Evolutionary conservation across 1,140 invertebrate genomes (phyloP), one percentile per base, ranked within the genome.

Genomic region (Bradynema listronoti): DNA sequence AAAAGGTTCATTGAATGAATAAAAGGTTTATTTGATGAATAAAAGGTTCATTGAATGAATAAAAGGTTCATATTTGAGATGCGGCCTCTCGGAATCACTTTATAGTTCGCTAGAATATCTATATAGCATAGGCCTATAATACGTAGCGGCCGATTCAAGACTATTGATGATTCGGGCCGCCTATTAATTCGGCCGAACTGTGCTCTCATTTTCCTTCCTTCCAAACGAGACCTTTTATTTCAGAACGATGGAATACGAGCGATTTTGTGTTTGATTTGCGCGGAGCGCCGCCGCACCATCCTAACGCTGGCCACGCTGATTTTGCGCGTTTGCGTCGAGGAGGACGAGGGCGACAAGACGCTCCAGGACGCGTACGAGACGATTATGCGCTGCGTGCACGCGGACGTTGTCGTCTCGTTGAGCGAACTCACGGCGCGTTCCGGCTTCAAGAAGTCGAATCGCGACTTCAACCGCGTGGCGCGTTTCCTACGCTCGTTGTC

Each of bases 381-480:
- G 29, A 66, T 63, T 16, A 39, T 63, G n/a, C 3, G 16, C n/a
- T 32, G 33, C 14, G 50, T 36, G 22, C 47, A 42, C 29, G 43
- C 24, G 24, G 61, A 61, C 4, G 9, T 63, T 7, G 59, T 61
- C 0, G 53, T 65, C 45, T 63, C 61, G 6, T 30, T 63, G 7
- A 25, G 30, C 24, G 61, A 63, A 19, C 14, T 16, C 6, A 64
- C 30, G 16, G 63, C 62, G 7, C 61, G 61, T 14, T 16, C 36
- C n/a, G 54, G 39, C 16, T 30, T 25, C 22, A 62, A 27, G 14
- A 24, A 33, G 1, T 22, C 61, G 7, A 63, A 47, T 36, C 56
- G 59, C 4, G 39, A 63, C 30, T 45, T 54, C n/a, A 60, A 66
- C 25, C 45, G 61, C 11, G 61, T 65, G 4, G 27, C 65, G 51